These are phyloP conservation scores for Serranochromis macrocephalus DNA, from an alignment of 2,113 vertebrate genomes.

Conservation along the genomic window DNA sequence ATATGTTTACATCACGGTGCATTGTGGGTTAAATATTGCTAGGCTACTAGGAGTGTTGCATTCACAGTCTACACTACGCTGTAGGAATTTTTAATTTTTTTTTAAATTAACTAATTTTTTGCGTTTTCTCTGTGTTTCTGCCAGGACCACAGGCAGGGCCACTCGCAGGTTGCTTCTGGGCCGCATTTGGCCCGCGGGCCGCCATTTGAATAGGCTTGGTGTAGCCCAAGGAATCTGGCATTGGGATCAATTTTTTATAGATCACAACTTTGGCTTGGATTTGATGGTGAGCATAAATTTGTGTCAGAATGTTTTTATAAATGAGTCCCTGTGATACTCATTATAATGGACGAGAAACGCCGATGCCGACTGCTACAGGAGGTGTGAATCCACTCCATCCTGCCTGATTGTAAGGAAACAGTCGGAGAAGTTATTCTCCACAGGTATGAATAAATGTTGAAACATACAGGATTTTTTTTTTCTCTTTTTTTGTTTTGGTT, in stretches of 20 bases:
- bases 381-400: neutral
- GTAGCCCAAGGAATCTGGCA: neutral
- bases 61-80: too few species aligned
- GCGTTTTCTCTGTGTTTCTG: too few species aligned
- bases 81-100: too few species aligned
- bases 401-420: neutral
- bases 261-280: neutral
- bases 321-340: constrained; percentile 4
- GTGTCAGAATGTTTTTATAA: neutral
- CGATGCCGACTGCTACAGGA: neutral
- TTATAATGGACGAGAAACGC: neutral
- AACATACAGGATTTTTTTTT: neutral
- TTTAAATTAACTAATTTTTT: too few species aligned
- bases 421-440: neutral
- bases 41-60: too few species aligned
- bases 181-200: too few species aligned
- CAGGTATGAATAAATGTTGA: constrained; percentile 5
- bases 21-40: too few species aligned
- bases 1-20: too few species aligned
- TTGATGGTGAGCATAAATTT: constrained; percentile 6
- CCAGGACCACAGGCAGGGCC: too few species aligned
- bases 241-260: neutral
- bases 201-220: too few species aligned
- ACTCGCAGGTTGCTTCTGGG: too few species aligned
- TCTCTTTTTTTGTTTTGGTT: neutral